Conservation (phyloP, 1,140 invertebrate genomes). For the Samia ricini region DNA sequence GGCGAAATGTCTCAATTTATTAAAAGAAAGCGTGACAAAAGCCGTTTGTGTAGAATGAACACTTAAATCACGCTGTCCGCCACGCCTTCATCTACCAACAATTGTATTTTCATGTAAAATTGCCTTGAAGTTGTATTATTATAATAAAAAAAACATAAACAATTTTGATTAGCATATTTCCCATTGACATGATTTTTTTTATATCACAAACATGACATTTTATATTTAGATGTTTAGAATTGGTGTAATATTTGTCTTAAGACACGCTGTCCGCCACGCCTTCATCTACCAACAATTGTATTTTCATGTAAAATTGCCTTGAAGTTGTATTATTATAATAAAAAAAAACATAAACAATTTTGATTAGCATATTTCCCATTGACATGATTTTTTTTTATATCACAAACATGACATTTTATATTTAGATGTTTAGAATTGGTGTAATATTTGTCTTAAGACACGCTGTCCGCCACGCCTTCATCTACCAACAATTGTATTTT, state of each 20-base stretch:
- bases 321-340: conserved; percentile 34
- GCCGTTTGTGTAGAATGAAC: conserved; percentile 49
- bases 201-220: not conserved
- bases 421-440: too few relatives aligned
- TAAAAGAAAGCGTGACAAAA: conserved; percentile 48
- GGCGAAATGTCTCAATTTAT: conserved; percentile 54
- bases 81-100: conserved; percentile 38
- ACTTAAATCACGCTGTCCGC: conserved; percentile 47
- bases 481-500: conserved; percentile 44
- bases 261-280: conserved; percentile 25
- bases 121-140: conserved; percentile 36
- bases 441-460: too few relatives aligned
- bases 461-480: conserved; percentile 27
- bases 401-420: not conserved
- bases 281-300: conserved; percentile 35
- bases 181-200: not conserved
- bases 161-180: conserved; percentile 29
- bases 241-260: too few relatives aligned
- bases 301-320: conserved; percentile 45
- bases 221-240: not conserved
- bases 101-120: conserved; percentile 48
- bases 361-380: conserved; percentile 21
- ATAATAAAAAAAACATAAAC: conserved; percentile 23
- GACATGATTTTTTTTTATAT: not conserved
- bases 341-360: conserved; percentile 28